Conservation (phyloP, 2,888 invertebrate species). For the Brachylomia viminalis region DNA sequence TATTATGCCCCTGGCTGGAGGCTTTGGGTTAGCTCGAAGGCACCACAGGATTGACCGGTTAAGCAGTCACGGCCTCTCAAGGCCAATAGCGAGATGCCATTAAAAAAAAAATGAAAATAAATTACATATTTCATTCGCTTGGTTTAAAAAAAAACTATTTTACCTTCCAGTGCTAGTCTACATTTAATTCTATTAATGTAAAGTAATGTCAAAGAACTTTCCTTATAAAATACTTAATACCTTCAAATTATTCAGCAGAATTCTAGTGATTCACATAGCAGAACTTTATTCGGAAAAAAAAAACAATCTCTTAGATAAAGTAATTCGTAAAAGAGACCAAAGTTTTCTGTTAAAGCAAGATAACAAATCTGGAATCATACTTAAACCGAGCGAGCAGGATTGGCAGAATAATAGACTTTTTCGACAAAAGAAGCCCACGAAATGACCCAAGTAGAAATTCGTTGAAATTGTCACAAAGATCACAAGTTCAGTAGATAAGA, state of each 20-base stretch:
- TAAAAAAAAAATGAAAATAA: slow-evolving; percentile 8
- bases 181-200: slow-evolving; percentile 15
- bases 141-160: slow-evolving; percentile 17
- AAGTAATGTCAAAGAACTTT: slow-evolving; percentile 2
- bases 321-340: slow-evolving; percentile 28
- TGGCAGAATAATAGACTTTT: slow-evolving; percentile 31
- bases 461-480: slow-evolving; percentile 74
- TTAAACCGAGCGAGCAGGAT: slow-evolving; percentile 27
- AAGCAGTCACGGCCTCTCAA: no score
- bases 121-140: background rate
- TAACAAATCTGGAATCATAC: slow-evolving; percentile 44
- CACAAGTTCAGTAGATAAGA: slow-evolving; percentile 76
- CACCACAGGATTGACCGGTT: no score
- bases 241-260: slow-evolving; percentile 13
- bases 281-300: slow-evolving; percentile 22
- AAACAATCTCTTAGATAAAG: slow-evolving; percentile 29
- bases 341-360: slow-evolving; percentile 38
- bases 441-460: slow-evolving; percentile 49
- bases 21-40: no score
- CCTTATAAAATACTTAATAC: slow-evolving; percentile 2
- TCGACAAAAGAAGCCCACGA: slow-evolving; percentile 25
- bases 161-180: slow-evolving; percentile 2
- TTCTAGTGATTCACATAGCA: slow-evolving; percentile 5
- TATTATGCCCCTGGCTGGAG: no score
- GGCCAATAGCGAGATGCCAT: no score